Percentiles rank a stretch among this genome's conserved stretches.
Evolutionary conservation across 2,113 vertebrate genomes (phyloP).

Genomic region (Austrofundulus limnaeus): DNA sequence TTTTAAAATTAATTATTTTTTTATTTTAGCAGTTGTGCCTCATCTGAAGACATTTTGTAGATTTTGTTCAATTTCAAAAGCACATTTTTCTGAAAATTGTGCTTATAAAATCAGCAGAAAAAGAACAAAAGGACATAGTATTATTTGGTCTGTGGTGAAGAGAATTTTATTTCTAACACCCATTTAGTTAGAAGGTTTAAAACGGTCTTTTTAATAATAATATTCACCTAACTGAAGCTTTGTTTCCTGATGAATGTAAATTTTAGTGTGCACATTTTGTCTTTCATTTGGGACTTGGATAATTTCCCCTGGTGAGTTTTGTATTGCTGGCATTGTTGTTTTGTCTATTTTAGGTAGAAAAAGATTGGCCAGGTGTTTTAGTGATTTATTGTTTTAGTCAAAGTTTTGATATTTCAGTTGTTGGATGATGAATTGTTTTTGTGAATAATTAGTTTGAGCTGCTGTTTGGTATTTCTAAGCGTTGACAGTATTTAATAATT

Average conservation of each 20-base stretch:
- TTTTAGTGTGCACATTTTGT: neutral
- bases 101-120: too few relatives aligned
- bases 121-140: too few relatives aligned
- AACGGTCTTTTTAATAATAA: too few relatives aligned
- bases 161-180: too few relatives aligned
- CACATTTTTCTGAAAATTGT: too few relatives aligned
- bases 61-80: too few relatives aligned
- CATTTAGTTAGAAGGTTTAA: too few relatives aligned
- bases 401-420: neutral
- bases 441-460: neutral
- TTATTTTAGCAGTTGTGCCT: too few relatives aligned
- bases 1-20: too few relatives aligned
- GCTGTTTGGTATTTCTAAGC: neutral
- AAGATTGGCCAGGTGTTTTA: neutral
- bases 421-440: conserved; percentile 2
- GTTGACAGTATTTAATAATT: neutral
- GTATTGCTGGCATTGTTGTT: neutral
- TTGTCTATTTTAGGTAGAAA: neutral
- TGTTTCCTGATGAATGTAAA: neutral
- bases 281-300: neutral
- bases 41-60: too few relatives aligned
- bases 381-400: conserved; percentile 1
- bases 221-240: neutral
- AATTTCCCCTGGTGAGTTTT: neutral
- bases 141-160: too few relatives aligned